These are phyloP conservation scores for Aleadryas rufinucha DNA, from an alignment of 2,113 vertebrate genomes.

Conservation along the genomic window DNA sequence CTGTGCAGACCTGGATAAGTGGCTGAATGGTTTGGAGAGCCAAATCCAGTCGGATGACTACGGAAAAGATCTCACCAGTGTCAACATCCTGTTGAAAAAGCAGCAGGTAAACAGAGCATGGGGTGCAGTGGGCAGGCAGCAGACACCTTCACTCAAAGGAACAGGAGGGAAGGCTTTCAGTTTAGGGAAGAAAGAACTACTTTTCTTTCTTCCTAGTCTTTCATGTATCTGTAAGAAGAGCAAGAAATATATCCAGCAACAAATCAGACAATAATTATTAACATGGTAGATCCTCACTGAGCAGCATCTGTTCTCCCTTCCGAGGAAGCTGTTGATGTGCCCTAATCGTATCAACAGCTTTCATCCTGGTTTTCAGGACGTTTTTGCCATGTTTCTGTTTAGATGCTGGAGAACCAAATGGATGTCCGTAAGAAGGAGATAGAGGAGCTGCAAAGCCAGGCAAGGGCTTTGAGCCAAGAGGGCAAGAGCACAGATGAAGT, in stretches of 20 bases:
- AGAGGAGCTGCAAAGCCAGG: conserved; percentile 91
- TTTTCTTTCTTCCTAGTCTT: not conserved
- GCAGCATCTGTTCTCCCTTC: not conserved
- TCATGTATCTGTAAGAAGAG: not conserved
- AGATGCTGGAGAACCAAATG: conserved; percentile 98
- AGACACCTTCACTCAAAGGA: not conserved
- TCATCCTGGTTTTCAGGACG: not conserved
- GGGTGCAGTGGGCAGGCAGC: not conserved
- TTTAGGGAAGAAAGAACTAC: not conserved
- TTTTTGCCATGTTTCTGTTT: not conserved
- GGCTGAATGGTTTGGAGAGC: conserved; percentile 89
- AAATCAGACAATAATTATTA: not conserved
- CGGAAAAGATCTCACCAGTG: conserved; percentile 95
- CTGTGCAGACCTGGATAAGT: conserved; percentile 93
- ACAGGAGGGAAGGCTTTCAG: not conserved
- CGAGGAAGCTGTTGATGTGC: not conserved
- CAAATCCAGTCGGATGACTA: conserved; percentile 95
- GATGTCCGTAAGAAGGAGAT: conserved; percentile 95
- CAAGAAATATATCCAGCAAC: not conserved
- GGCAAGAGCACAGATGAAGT: conserved; percentile 91
- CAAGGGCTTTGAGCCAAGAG: conserved; percentile 87
- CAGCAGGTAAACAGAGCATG: conserved; percentile 81
- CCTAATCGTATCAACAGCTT: not conserved
- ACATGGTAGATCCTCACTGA: not conserved
- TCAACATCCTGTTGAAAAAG: conserved; percentile 95